Evolutionary conservation across 1,140 invertebrate species (phyloP).

Genomic region (Plectrocnemia conspersa): DNA sequence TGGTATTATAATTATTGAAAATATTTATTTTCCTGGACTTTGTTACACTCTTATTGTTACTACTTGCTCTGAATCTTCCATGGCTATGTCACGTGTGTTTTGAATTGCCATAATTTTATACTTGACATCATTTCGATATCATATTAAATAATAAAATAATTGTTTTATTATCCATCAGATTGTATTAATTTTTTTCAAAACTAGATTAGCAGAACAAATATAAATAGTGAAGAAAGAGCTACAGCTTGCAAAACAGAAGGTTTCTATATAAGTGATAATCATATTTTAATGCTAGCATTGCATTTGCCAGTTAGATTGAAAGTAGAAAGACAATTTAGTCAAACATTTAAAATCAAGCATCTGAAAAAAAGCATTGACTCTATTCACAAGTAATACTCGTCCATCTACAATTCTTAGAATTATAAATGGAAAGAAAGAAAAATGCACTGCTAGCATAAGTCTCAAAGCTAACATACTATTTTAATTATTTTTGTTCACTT

Average conservation of each 20-base stretch:
- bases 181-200: too few species aligned
- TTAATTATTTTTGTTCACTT: too few species aligned
- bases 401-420: slow-evolving; percentile 20
- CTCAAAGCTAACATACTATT: slow-evolving; percentile 21
- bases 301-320: slow-evolving; percentile 23
- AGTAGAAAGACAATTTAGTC: slow-evolving; percentile 21
- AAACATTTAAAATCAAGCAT: slow-evolving; percentile 13
- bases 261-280: slow-evolving; percentile 23
- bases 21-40: too few species aligned
- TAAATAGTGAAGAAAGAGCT: slow-evolving; percentile 19
- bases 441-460: slow-evolving; percentile 12
- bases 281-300: slow-evolving; percentile 21
- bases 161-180: too few species aligned
- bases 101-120: too few species aligned
- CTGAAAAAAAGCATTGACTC: slow-evolving; percentile 4
- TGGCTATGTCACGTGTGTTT: too few species aligned
- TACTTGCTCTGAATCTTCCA: too few species aligned
- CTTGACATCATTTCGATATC: too few species aligned
- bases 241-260: slow-evolving; percentile 22
- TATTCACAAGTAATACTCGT: slow-evolving; percentile 15
- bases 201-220: too few species aligned
- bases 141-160: too few species aligned
- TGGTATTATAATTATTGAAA: too few species aligned
- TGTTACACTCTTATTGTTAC: too few species aligned
- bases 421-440: slow-evolving; percentile 18